Base-by-base conservation (phyloP, 30 jellyfish, hydroid and myxozoan species). In the Haliclystus octoradiatus region DNA sequence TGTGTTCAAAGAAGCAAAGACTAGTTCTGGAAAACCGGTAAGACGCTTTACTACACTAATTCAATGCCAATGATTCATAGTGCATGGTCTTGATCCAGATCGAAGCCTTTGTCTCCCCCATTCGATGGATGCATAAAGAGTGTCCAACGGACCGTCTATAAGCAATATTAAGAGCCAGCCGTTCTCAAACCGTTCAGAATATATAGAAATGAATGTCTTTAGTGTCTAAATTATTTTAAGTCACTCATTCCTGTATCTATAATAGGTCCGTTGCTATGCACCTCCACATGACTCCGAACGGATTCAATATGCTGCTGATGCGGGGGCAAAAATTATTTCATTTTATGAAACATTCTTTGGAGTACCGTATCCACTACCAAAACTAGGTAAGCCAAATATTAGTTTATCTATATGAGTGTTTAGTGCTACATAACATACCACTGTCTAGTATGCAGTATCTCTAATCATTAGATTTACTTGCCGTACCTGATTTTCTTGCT, bases 401-500 rank as follows among this genome's bases (percentile, higher is more conserved):
- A n/a, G n/a, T n/a, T n/a, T n/a, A n/a, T n/a, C n/a, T n/a, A n/a
- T 9, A 47, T 19, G 57, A 40, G 9, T 40, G 57, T 40, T 19
- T 19, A 19, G 19, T 9, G 19, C 57, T 40, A 40, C 57, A 5
- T 5, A 40, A 9, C 57, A 5, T 19, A 40, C 9, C 14, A 19
- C 57, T 40, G 9, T 40, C 57, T 9, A 40, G 19, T 40, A 40
- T 5, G 57, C 57, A 5, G 19, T 5, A 19, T 40, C 57, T 9
- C n/a, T n/a, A n/a, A n/a, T n/a, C n/a, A n/a, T n/a, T 73, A 92
- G 99, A 92, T 50, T 78, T 92, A 26, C 68, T 92, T 2, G 96
- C 99, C 4, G 96, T 92, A 23, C 96, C 99, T 0, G 99, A 92
- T 50, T 92, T 92, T 53, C 75, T 92, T 63, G 95, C 99, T 22